Conservation (phyloP, 2,113 vertebrate species). For the Hydrolagus affinis region DNA sequence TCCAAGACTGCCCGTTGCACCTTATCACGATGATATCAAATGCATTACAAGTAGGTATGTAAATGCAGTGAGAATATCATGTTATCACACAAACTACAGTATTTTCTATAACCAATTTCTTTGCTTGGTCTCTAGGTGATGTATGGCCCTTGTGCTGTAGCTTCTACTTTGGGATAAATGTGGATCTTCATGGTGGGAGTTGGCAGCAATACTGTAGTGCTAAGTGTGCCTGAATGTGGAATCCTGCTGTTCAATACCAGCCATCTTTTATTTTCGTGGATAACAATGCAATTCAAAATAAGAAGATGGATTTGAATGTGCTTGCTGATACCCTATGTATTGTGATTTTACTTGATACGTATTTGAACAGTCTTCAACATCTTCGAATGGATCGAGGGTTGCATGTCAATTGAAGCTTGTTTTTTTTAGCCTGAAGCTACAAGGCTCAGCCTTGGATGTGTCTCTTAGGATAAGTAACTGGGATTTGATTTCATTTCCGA, state of each 20-base stretch:
- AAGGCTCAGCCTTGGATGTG: not conserved
- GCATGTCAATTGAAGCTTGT: not conserved
- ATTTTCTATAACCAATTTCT: not conserved
- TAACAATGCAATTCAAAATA: not conserved
- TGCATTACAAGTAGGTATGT: not conserved
- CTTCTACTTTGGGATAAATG: not conserved
- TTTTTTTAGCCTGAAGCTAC: not conserved
- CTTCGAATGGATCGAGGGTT: not conserved
- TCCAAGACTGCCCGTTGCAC: not conserved
- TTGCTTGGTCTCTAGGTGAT: conserved; percentile 11
- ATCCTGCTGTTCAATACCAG: not conserved
- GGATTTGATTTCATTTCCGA: not conserved
- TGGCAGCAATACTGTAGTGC: not conserved
- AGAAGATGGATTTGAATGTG: not conserved
- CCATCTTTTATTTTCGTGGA: conserved; percentile 5
- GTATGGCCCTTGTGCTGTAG: not conserved
- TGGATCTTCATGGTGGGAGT: not conserved
- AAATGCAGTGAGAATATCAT: not conserved
- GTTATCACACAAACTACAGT: not conserved
- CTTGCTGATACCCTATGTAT: not conserved
- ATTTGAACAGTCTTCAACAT: conserved; percentile 13
- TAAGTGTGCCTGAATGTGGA: not conserved
- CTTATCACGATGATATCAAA: not conserved
- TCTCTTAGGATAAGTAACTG: not conserved
- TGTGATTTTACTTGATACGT: conserved; percentile 13